These are phyloP conservation scores for Trilocha varians DNA, from an alignment of 2,888 invertebrate genomes.

Conservation along the genomic window DNA sequence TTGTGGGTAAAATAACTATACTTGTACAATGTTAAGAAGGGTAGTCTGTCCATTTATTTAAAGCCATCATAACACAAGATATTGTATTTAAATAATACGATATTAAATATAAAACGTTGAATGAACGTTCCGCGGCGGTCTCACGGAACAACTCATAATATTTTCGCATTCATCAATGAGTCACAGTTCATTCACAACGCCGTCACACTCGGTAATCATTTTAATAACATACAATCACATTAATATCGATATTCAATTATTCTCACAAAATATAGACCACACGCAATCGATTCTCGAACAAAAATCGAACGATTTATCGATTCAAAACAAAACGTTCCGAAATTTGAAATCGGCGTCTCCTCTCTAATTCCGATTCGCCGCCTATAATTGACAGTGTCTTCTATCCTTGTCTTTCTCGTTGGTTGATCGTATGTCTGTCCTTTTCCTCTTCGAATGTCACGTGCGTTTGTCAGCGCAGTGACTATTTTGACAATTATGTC, in stretches of 20 bases:
- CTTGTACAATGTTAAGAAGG: no score
- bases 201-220: conserved; percentile 44
- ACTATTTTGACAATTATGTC: conserved; percentile 74
- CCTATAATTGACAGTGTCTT: conserved; percentile 68
- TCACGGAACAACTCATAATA: conserved; percentile 20
- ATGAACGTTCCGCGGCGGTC: background rate
- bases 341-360: conserved; percentile 65
- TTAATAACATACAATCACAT: conserved; percentile 53
- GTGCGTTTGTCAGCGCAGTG: conserved; percentile 65
- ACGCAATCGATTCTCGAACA: conserved; percentile 40
- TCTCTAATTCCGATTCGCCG: conserved; percentile 71
- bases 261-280: conserved; percentile 65
- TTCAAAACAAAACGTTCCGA: conserved; percentile 69
- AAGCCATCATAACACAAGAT: background rate
- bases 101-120: background rate
- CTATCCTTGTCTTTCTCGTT: conserved; percentile 27
- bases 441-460: conserved; percentile 51
- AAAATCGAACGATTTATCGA: conserved; percentile 67
- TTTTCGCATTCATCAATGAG: conserved; percentile 51
- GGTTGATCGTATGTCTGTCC: conserved; percentile 26
- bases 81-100: background rate
- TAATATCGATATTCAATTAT: conserved; percentile 68
- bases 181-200: conserved; percentile 43
- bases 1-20: no score
- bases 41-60: no score